phyloP scores from a whole-genome alignment of 2,113 vertebrate species.

The Cisticola juncidis region DNA sequence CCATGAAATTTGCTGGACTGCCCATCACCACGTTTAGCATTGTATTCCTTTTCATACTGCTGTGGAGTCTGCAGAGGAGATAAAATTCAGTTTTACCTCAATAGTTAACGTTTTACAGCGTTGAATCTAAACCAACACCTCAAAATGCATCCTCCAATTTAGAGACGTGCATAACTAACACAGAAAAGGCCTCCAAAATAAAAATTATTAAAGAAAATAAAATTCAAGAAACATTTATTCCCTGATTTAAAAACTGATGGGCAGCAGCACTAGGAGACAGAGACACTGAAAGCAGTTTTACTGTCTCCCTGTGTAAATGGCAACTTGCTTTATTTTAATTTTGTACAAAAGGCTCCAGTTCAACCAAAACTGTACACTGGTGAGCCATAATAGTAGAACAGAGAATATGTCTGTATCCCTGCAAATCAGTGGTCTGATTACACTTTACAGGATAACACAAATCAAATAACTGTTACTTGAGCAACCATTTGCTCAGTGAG shows the following conservation, averaged over 20 bases:
- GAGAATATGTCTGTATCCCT: background rate
- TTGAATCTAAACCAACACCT: background rate
- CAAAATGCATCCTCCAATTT: background rate
- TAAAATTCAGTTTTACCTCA: background rate
- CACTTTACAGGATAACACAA: background rate
- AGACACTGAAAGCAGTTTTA: background rate
- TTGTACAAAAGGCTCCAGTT: background rate
- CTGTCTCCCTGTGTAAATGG: background rate
- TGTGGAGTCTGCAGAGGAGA: conserved; percentile 85
- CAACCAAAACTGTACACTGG: background rate
- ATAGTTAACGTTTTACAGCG: background rate
- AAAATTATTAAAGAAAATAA: background rate
- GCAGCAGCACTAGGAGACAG: background rate
- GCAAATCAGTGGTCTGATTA: background rate
- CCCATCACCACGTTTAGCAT: conserved; percentile 87
- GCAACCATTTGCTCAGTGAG: background rate
- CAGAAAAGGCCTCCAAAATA: background rate
- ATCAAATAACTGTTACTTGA: background rate
- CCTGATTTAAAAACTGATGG: background rate
- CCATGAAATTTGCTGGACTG: conserved; percentile 98
- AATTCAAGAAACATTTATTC: background rate
- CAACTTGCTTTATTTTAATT: background rate
- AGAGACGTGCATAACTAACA: background rate
- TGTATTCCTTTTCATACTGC: conserved; percentile 95
- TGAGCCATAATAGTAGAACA: background rate